These are phyloP conservation scores for Phaethornis superciliosus DNA, from an alignment of 2,113 vertebrate species.

Conservation along the genomic window DNA sequence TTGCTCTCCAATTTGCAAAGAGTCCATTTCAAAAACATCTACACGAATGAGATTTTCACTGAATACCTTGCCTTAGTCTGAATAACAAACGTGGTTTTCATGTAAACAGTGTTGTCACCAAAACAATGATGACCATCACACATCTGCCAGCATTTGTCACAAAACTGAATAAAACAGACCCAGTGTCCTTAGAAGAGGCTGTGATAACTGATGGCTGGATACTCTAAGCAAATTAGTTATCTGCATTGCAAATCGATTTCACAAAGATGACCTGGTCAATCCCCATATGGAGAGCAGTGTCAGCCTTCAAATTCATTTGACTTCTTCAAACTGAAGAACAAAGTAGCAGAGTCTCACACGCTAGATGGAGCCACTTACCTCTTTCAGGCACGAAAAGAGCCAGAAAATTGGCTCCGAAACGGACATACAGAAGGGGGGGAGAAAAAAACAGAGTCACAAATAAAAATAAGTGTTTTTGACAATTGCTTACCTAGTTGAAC, in stretches of 20 bases:
- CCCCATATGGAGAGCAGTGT: neutral
- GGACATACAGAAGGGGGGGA: neutral
- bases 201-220: constrained; percentile 52
- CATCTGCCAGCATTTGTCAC: constrained; percentile 59
- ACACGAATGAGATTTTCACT: constrained; percentile 17
- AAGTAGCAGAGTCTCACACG: constrained; percentile 3
- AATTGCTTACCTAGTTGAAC: constrained; percentile 88
- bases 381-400: neutral
- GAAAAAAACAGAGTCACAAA: neutral
- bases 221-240: constrained; percentile 51
- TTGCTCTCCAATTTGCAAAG: neutral
- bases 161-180: constrained; percentile 43
- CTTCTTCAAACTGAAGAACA: neutral
- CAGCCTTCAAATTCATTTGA: neutral
- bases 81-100: constrained; percentile 72
- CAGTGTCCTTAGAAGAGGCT: constrained; percentile 41
- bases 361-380: constrained; percentile 69
- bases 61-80: constrained; percentile 51
- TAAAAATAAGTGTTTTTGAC: neutral
- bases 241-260: constrained; percentile 53
- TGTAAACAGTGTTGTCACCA: constrained; percentile 58
- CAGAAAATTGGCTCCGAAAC: neutral
- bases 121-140: constrained; percentile 40
- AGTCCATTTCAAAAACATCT: constrained; percentile 23
- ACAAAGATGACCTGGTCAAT: constrained; percentile 42